Evolutionary conservation across 2,888 invertebrate genomes (phyloP), one percentile per base, ranked within the genome.

Genomic region (Lottia scabra): DNA sequence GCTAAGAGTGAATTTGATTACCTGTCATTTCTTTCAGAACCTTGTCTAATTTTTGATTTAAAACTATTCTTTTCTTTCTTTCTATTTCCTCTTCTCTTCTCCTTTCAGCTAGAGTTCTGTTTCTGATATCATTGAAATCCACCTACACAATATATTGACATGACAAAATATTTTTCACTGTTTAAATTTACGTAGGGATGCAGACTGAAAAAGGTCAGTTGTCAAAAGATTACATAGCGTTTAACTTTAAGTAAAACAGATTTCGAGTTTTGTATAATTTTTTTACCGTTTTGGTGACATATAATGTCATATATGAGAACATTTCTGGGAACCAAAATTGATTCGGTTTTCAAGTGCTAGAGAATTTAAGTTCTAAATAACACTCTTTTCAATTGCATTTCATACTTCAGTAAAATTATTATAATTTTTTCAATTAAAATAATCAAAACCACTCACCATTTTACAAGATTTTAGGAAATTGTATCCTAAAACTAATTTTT

Each of bases 401-500:
- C n/a, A n/a, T n/a, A n/a, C n/a, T n/a, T n/a, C 5, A 19, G 27
- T n/a, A 64, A 66, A 43, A 65, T 26, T 15, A 16, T 56, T 46
- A n/a, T 16, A 65, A 65, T 56, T 26, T 30, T n/a, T n/a, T n/a
- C n/a, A n/a, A n/a, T n/a, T 0, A 44, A 12, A 23, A 23, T 30
- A 23, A 23, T 12, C 16, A 13, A 23, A 45, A 27, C 13, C n/a
- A 71, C 63, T 72, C 75, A 89, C 87, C 81, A 88, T 88, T 85
- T 90, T 90, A 74, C 89, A 89, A 48, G 86, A 87, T 74, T 88
- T 87, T 26, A 91, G 82, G 80, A 86, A 92, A 48, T 89, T 88
- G 74, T 90, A 91, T 2, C 89, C 91, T 43, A 91, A 81, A 2
- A 84, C 80, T 15, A 92, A 85, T 80, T 90, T 89, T 75, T 89